These are phyloP conservation scores for Conger conger DNA, from an alignment of 2,113 vertebrate species.

Conservation along the genomic window DNA sequence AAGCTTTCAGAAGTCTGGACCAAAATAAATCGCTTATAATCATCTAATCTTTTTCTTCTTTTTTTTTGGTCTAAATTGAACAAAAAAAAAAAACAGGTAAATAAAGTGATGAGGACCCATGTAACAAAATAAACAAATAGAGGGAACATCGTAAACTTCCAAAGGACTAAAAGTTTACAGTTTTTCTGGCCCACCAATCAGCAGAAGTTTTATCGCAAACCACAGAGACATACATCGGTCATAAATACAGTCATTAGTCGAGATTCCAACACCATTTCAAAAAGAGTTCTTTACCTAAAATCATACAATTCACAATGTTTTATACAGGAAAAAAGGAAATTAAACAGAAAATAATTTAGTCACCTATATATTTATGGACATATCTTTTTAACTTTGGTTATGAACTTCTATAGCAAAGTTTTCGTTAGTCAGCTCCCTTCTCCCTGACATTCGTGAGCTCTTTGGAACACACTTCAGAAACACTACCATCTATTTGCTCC, in stretches of 20 bases:
- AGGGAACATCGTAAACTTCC: conserved; percentile 51
- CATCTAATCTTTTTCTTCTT: conserved; percentile 59
- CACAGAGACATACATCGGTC: conserved; percentile 51
- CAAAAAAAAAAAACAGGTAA: conserved; percentile 66
- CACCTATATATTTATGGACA: conserved; percentile 75
- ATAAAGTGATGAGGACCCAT: conserved; percentile 75
- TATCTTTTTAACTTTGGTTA: conserved; percentile 72
- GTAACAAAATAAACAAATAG: conserved; percentile 59
- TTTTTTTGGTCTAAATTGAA: conserved; percentile 86
- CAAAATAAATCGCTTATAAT: conserved; percentile 65
- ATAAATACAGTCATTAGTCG: conserved; percentile 63
- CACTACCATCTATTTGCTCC: conserved; percentile 62
- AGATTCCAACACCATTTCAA: conserved; percentile 50
- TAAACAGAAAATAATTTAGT: conserved; percentile 73
- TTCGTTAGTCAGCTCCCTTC: conserved; percentile 69
- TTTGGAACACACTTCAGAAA: conserved; percentile 66
- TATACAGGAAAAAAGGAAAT: conserved; percentile 63
- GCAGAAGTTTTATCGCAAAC: conserved; percentile 72
- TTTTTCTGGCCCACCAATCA: conserved; percentile 72
- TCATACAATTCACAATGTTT: conserved; percentile 65
- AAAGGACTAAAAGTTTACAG: conserved; percentile 57
- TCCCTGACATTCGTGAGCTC: conserved; percentile 71
- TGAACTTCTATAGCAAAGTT: conserved; percentile 73
- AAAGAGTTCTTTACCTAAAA: conserved; percentile 60
- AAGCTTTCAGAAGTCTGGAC: conserved; percentile 65